A percentile compares a stretch with the other conserved stretches of the same genome.
Conservation (phyloP, 2,888 invertebrate species). For the Leptothorax acervorum region DNA sequence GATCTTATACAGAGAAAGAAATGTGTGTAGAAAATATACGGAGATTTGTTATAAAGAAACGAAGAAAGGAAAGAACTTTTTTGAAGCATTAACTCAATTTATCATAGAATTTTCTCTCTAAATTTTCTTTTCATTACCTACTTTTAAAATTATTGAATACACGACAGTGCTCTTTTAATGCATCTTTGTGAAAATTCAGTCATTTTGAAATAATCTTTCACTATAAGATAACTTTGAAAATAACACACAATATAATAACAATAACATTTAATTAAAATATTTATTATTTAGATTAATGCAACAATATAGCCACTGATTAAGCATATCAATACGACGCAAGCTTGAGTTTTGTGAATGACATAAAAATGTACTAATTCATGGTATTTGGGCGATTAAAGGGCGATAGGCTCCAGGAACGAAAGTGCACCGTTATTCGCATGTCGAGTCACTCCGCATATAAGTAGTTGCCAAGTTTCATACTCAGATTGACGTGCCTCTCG, state of each 20-base stretch:
- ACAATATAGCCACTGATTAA: not conserved
- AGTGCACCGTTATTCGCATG: constrained; percentile 28
- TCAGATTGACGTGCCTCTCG: constrained; percentile 28
- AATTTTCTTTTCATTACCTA: not conserved
- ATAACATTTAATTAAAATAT: not conserved
- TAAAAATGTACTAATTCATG: not conserved
- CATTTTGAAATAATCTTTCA: constrained; percentile 6
- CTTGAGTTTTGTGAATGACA: not conserved
- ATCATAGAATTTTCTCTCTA: not conserved
- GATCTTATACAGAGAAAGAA: no score
- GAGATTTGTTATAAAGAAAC: not conserved
- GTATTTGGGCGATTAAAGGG: not conserved
- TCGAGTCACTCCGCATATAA: not conserved
- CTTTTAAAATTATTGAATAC: not conserved
- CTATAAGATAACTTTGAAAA: not conserved
- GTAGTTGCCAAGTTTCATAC: constrained; percentile 27
- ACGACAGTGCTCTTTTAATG: not conserved
- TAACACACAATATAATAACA: not conserved
- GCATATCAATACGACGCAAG: not conserved
- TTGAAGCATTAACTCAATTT: not conserved
- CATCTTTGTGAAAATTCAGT: not conserved
- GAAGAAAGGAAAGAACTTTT: constrained; percentile 1
- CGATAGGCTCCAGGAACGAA: not conserved
- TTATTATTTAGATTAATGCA: not conserved
- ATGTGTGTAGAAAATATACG: not conserved